Evolutionary conservation across 2,797 vertebrate species (phyloP), one percentile per base, ranked within the genome.

Genomic region (Aeoliscus strigatus): DNA sequence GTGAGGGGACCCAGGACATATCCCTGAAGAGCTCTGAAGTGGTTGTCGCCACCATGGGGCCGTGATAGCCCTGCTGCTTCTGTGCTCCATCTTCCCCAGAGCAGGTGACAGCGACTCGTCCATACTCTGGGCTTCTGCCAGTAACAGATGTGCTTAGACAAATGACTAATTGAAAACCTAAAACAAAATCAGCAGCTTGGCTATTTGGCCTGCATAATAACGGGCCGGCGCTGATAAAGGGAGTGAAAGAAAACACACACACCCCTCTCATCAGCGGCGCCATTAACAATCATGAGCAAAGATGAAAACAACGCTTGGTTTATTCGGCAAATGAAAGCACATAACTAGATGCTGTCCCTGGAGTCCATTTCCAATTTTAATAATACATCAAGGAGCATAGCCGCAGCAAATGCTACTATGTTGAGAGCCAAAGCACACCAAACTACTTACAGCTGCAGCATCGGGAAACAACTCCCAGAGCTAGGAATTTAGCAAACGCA

Each of bases 351-450:
- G 91, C 88, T 66, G 85, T 98, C 96, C 93, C 94, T 78, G 82
- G 94, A 94, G 96, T 92, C 93, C 93, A 95, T 98, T 99, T 96
- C 92, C 92, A 94, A 90, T 95, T 96, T 98, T 97, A 99, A 98
- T 99, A 98, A 98, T 98, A 98, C 94, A 98, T 99, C 94, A 99
- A 97, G 93, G 91, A 95, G 90, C 87, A 76, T 85, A 88, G 81
- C 86, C 87, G 88, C 88, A 90, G 91, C 91, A 94, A 96, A 97
- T 91, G 91, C 89, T 91, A 92, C 90, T 87, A 90, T 86, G 87
- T 74, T 79, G 88, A 86, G 89, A 93, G 90, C 91, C 92, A 95
- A 94, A 90, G 91, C 90, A 92, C 79, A 91, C 87, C 88, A 87
- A 89, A 90, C 88, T 91, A 90, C 91, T 92, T 91, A 91, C 87